Conservation (phyloP, 2,797 vertebrate species). For the Peromyscus nudipes region DNA sequence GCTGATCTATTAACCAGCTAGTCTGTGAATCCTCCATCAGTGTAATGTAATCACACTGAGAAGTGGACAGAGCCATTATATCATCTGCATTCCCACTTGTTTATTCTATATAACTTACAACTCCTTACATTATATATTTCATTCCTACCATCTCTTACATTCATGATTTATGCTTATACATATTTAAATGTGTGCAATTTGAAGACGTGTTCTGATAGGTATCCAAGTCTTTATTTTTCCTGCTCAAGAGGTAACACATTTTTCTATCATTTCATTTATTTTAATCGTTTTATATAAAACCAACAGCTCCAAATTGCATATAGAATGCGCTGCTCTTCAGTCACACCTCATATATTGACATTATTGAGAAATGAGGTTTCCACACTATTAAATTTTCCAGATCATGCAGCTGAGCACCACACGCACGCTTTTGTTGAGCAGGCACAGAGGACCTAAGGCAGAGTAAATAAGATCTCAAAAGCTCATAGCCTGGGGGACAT, state of each 20-base stretch:
- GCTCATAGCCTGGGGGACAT: slow-evolving; percentile 58
- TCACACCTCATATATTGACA: slow-evolving; percentile 81
- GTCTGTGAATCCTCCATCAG: slow-evolving; percentile 23
- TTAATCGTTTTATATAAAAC: slow-evolving; percentile 73
- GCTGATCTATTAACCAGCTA: slow-evolving; percentile 7
- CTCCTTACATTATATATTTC: slow-evolving; percentile 47
- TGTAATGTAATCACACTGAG: slow-evolving; percentile 18
- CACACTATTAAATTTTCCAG: slow-evolving; percentile 81
- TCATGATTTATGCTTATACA: slow-evolving; percentile 39
- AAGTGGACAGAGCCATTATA: slow-evolving; percentile 13
- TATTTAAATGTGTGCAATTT: slow-evolving; percentile 70
- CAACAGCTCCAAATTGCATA: slow-evolving; percentile 61
- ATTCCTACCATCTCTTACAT: slow-evolving; percentile 16
- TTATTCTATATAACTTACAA: slow-evolving; percentile 26
- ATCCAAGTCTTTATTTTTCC: slow-evolving; percentile 76
- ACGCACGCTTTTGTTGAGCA: slow-evolving; percentile 63
- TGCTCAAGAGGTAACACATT: slow-evolving; percentile 71
- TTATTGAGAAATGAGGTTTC: slow-evolving; percentile 82
- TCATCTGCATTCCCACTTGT: slow-evolving; percentile 40
- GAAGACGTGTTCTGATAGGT: slow-evolving; percentile 66
- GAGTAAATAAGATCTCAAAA: slow-evolving; percentile 71
- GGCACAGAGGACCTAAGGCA: slow-evolving; percentile 44
- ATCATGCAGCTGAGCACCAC: slow-evolving; percentile 72
- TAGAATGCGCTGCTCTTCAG: slow-evolving; percentile 65
- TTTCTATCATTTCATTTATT: slow-evolving; percentile 78